Percentiles rank a stretch among this genome's conserved stretches.
These are phyloP conservation scores for Zaprionus vittiger DNA, from an alignment of 1,140 invertebrate species.

Conservation along the genomic window DNA sequence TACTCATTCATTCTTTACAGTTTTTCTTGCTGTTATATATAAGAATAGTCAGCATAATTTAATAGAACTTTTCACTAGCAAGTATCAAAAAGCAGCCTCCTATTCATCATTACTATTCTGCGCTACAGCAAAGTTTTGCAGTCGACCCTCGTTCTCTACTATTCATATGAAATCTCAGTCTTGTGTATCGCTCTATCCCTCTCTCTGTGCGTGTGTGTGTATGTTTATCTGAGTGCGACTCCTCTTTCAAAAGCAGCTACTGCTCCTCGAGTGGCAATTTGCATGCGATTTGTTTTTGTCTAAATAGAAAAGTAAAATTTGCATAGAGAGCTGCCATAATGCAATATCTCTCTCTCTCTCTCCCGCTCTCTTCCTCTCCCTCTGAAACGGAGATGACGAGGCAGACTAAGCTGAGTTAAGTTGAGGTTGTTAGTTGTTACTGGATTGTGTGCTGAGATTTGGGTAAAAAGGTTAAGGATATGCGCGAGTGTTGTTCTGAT, in stretches of 20 bases:
- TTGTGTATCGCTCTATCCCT: background rate
- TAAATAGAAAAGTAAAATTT: slow-evolving; percentile 56
- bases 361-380: slow-evolving; percentile 34
- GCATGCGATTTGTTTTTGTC: slow-evolving; percentile 79
- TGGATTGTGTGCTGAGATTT: slow-evolving; percentile 68
- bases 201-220: slow-evolving; percentile 22
- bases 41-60: too few relatives aligned
- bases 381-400: background rate
- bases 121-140: background rate
- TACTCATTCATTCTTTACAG: too few relatives aligned
- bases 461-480: slow-evolving; percentile 81
- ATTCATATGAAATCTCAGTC: slow-evolving; percentile 9
- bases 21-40: too few relatives aligned
- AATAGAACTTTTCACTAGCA: too few relatives aligned
- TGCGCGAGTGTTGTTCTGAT: slow-evolving; percentile 49
- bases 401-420: background rate
- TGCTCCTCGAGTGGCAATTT: slow-evolving; percentile 77
- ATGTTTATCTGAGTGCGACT: slow-evolving; percentile 44
- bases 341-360: slow-evolving; percentile 31
- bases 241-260: slow-evolving; percentile 45
- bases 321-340: slow-evolving; percentile 75
- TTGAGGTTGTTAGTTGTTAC: background rate
- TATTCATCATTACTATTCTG: too few relatives aligned
- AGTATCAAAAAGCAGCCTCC: too few relatives aligned
- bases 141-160: background rate